A percentile compares a stretch with the other conserved stretches of the same genome.
These are phyloP conservation scores for Sorex maritimensis DNA, from an alignment of 2,797 vertebrate genomes.

Conservation along the genomic window DNA sequence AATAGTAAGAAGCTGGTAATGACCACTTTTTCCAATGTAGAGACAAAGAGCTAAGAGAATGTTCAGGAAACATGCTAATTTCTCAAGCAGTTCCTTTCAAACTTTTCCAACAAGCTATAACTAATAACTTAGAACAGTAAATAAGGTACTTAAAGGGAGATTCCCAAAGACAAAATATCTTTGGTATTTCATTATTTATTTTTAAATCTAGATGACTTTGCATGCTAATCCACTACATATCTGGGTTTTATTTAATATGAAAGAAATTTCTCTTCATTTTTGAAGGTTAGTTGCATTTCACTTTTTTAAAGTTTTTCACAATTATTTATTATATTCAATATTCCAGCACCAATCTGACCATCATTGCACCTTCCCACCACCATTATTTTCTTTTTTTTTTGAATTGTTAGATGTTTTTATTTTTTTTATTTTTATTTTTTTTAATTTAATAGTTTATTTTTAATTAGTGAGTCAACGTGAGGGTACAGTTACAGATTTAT, in stretches of 20 bases:
- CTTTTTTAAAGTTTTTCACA: too few relatives aligned
- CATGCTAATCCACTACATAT: neutral
- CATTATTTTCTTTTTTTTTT: too few relatives aligned
- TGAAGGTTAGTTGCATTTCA: too few relatives aligned
- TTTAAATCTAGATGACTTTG: constrained; percentile 56
- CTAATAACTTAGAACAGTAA: constrained; percentile 53
- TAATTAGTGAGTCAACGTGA: too few relatives aligned
- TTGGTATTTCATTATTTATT: constrained; percentile 47
- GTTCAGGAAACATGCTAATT: constrained; percentile 10
- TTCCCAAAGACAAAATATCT: neutral
- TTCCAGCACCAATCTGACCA: too few relatives aligned
- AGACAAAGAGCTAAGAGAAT: constrained; percentile 60
- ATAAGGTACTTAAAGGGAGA: neutral
- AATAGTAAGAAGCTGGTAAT: constrained; percentile 44
- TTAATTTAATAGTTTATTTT: too few relatives aligned
- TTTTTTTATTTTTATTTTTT: too few relatives aligned
- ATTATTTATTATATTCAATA: too few relatives aligned
- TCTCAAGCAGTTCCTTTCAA: constrained; percentile 54
- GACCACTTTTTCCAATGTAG: constrained; percentile 21
- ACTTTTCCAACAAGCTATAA: constrained; percentile 55
- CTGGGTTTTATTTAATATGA: constrained; percentile 59
- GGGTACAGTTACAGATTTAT: too few relatives aligned
- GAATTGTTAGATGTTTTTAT: too few relatives aligned
- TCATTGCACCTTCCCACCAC: too few relatives aligned
- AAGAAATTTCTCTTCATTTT: constrained; percentile 22